phyloP scores from a whole-genome alignment of 2,888 invertebrate species.

The Acrobasis consociella region DNA sequence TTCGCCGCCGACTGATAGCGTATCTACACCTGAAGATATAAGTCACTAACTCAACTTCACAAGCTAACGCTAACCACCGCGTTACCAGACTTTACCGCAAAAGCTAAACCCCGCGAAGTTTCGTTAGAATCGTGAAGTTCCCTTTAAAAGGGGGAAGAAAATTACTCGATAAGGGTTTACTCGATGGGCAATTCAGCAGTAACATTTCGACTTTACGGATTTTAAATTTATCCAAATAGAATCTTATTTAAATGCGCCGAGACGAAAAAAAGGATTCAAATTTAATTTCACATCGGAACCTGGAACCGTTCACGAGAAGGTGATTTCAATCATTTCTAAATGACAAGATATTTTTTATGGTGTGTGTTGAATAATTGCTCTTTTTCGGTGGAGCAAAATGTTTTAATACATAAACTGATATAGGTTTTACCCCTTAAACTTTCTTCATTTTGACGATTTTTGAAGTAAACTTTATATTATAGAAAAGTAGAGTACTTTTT shows the following conservation, averaged over 20 bases:
- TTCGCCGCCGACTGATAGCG: conserved; percentile 46
- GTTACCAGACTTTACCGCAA: conserved; percentile 46
- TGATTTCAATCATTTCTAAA: conserved; percentile 40
- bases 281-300: conserved; percentile 34
- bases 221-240: conserved; percentile 46
- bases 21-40: conserved; percentile 28
- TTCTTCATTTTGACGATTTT: no score
- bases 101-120: conserved; percentile 37
- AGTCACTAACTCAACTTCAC: conserved; percentile 35
- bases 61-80: conserved; percentile 42
- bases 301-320: conserved; percentile 28
- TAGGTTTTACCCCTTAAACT: no score
- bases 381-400: conserved; percentile 36
- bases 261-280: conserved; percentile 36
- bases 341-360: conserved; percentile 42
- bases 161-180: conserved; percentile 54
- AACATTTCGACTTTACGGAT: conserved; percentile 41
- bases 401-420: no score
- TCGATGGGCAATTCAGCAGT: conserved; percentile 53
- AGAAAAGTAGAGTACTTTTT: no score
- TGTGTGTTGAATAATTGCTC: conserved; percentile 43
- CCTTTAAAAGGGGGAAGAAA: conserved; percentile 53
- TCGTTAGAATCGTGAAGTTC: conserved; percentile 38
- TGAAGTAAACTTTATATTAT: no score
- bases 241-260: conserved; percentile 44